Percentiles rank a stretch among this genome's conserved stretches.
Conservation (phyloP, 2,888 invertebrate genomes). For the Diadegma fenestrale region DNA sequence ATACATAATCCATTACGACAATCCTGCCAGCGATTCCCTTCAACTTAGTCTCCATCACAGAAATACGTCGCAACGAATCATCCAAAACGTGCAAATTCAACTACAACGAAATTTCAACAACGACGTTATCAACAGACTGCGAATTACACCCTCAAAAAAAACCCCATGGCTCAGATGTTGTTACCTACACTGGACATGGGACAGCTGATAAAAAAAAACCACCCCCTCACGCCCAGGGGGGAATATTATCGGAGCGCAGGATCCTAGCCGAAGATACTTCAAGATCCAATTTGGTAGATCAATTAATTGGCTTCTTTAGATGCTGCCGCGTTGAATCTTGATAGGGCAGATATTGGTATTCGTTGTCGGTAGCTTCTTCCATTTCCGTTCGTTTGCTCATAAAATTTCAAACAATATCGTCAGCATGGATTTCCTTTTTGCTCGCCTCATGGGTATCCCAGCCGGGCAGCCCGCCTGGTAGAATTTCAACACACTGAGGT, state of each 20-base stretch:
- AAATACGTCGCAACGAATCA: background rate
- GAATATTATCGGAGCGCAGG: background rate
- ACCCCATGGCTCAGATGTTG: background rate
- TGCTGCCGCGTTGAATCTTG: slow-evolving; percentile 55
- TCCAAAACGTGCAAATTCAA: background rate
- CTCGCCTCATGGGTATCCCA: slow-evolving; percentile 14
- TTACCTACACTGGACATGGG: background rate
- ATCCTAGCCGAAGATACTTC: background rate
- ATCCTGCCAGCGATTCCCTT: background rate
- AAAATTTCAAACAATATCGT: slow-evolving; percentile 51
- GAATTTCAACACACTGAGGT: slow-evolving; percentile 36
- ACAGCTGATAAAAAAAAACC: background rate
- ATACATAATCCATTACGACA: background rate
- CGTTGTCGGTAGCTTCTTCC: slow-evolving; percentile 67
- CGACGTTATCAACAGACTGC: background rate
- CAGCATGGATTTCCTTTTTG: slow-evolving; percentile 43
- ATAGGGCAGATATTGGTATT: slow-evolving; percentile 59
- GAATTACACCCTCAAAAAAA: background rate
- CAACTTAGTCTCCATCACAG: background rate
- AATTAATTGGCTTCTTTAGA: slow-evolving; percentile 62
- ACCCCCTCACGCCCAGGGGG: background rate
- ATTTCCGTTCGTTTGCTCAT: slow-evolving; percentile 42
- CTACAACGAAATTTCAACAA: background rate
- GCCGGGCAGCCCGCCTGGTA: slow-evolving; percentile 10
- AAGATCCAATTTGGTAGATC: slow-evolving; percentile 48